Evolutionary conservation across 2,888 invertebrate species (phyloP).

Genomic region (Mesorhabditis sp.): DNA sequence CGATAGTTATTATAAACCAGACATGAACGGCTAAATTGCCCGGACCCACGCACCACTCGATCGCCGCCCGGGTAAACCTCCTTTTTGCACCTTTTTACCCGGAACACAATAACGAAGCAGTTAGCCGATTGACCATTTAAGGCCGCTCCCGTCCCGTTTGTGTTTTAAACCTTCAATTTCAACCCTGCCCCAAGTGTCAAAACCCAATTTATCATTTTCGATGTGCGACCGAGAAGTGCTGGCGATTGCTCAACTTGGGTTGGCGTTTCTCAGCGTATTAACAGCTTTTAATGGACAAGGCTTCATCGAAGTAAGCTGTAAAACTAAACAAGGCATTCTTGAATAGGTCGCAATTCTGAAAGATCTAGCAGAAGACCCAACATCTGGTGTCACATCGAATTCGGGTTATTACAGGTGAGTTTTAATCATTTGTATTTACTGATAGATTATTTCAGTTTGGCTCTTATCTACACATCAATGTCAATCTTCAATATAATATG

Average conservation of each 20-base stretch:
- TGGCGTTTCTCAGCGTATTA: conserved; percentile 92
- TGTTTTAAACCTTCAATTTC: too few species aligned
- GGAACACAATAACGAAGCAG: too few species aligned
- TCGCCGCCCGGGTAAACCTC: too few species aligned
- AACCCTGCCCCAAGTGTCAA: too few species aligned
- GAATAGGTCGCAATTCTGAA: conserved; percentile 27
- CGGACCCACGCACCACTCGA: too few species aligned
- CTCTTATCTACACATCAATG: conserved; percentile 85
- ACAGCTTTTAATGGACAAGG: conserved; percentile 94
- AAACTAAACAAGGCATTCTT: too few species aligned
- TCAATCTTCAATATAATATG: conserved; percentile 88
- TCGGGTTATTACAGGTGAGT: conserved; percentile 48
- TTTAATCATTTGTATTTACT: not conserved
- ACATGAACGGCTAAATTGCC: too few species aligned
- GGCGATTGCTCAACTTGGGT: conserved; percentile 74
- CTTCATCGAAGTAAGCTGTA: conserved; percentile 68
- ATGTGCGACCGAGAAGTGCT: conserved; percentile 16
- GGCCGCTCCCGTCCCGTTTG: too few species aligned
- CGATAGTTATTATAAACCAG: too few species aligned
- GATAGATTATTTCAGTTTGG: conserved; percentile 67
- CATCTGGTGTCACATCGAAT: conserved; percentile 31
- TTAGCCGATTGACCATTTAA: too few species aligned
- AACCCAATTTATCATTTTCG: too few species aligned
- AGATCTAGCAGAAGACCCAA: conserved; percentile 70
- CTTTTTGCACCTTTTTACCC: too few species aligned